Evolutionary conservation across 2,888 invertebrate species (phyloP).

Genomic region (Seira ritae): DNA sequence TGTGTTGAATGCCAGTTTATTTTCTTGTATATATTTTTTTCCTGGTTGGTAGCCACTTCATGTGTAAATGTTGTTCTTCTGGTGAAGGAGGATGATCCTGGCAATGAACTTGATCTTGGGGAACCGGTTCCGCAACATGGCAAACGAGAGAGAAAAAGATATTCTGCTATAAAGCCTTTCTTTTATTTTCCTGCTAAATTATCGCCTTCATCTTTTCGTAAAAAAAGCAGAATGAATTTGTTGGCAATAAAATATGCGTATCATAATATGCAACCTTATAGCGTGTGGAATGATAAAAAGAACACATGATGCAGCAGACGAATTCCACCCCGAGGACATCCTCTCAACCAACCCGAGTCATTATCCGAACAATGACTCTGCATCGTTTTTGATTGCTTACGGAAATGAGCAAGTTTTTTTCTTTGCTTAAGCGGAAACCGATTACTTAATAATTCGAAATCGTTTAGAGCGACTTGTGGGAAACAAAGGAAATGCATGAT

Average conservation of each 20-base stretch:
- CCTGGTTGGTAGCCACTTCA: slow-evolving; percentile 9
- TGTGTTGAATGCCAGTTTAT: slow-evolving; percentile 7
- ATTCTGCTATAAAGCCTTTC: no score
- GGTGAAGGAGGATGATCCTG: slow-evolving; percentile 15
- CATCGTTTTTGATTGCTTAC: slow-evolving; percentile 45
- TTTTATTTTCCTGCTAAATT: slow-evolving; percentile 17
- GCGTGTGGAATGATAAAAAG: not conserved
- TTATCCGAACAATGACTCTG: slow-evolving; percentile 70
- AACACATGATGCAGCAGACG: no score
- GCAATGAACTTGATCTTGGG: slow-evolving; percentile 71
- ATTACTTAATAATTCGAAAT: no score
- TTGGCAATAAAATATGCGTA: slow-evolving; percentile 14
- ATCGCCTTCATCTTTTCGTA: slow-evolving; percentile 16
- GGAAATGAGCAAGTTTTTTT: slow-evolving; percentile 42
- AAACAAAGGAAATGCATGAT: slow-evolving; percentile 20
- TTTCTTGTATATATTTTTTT: not conserved
- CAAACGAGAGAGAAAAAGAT: no score
- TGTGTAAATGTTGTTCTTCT: slow-evolving; percentile 22
- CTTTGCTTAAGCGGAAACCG: no score
- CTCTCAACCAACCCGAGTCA: slow-evolving; percentile 37
- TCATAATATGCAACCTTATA: no score
- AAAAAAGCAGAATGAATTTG: not conserved
- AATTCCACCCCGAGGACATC: slow-evolving; percentile 34
- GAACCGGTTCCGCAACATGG: slow-evolving; percentile 69
- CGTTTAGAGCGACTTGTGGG: no score